phyloP scores from a whole-genome alignment of 2,797 vertebrate species.

The Menidia menidia region DNA sequence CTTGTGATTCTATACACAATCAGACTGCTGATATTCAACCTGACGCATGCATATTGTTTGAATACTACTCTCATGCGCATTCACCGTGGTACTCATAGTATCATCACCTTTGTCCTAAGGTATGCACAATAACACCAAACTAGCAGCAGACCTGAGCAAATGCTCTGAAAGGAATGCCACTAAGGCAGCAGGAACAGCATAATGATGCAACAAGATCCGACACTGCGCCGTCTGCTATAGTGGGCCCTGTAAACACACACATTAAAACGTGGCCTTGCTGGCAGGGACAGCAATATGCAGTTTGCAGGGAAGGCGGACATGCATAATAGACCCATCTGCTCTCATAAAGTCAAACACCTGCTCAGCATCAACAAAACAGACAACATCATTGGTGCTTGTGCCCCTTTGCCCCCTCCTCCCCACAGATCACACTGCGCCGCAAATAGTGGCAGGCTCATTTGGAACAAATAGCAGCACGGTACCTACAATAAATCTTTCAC shows the following conservation, averaged over 20 bases:
- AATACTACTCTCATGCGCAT: not conserved
- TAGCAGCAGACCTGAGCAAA: conserved; percentile 19
- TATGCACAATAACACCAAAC: conserved; percentile 31
- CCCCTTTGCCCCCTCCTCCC: conserved; percentile 44
- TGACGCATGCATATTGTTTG: too few relatives aligned
- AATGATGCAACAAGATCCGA: conserved; percentile 54
- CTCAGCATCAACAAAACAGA: conserved; percentile 66
- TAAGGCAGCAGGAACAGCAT: conserved; percentile 60
- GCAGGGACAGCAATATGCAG: conserved; percentile 50
- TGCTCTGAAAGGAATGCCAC: conserved; percentile 32
- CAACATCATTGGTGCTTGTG: conserved; percentile 50
- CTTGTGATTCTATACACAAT: too few relatives aligned
- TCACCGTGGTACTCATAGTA: not conserved
- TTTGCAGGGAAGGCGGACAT: conserved; percentile 55
- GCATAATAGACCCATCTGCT: conserved; percentile 73
- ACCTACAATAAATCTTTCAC: not conserved
- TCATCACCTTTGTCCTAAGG: conserved; percentile 13
- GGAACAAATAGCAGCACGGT: not conserved
- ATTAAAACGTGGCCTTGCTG: conserved; percentile 63
- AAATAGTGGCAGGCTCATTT: conserved; percentile 12
- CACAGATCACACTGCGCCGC: not conserved
- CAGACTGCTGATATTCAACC: too few relatives aligned
- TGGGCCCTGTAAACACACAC: conserved; percentile 69
- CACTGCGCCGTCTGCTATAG: conserved; percentile 57
- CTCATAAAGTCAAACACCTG: conserved; percentile 72